These are phyloP conservation scores for Atherinomorus stipes DNA, from an alignment of 2,113 vertebrate species.

Conservation along the genomic window DNA sequence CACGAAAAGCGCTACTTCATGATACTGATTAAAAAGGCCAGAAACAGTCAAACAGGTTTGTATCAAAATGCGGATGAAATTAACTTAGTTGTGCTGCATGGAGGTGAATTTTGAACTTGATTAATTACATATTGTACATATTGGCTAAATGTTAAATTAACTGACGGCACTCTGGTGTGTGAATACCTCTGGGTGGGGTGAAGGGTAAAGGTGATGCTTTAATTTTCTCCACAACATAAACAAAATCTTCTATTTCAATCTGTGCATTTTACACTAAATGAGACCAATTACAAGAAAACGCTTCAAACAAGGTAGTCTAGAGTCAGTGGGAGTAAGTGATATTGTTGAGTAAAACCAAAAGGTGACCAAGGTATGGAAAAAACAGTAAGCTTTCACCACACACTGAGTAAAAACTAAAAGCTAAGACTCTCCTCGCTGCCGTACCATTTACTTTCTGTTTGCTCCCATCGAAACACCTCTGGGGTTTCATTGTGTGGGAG, in stretches of 20 bases:
- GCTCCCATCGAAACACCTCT: slow-evolving; percentile 61
- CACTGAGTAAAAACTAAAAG: slow-evolving; percentile 1
- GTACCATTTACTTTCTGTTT: slow-evolving; percentile 60
- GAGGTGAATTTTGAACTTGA: not conserved
- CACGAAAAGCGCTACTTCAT: not conserved
- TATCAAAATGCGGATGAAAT: not conserved
- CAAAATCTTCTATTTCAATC: slow-evolving; percentile 36
- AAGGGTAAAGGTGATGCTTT: not conserved
- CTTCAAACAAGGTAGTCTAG: slow-evolving; percentile 45
- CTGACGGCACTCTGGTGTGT: not conserved
- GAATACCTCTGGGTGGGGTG: not conserved
- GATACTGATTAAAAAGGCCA: not conserved
- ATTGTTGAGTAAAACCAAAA: slow-evolving; percentile 77
- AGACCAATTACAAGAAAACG: slow-evolving; percentile 82
- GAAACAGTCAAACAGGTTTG: fast-evolving
- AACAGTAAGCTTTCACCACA: slow-evolving; percentile 63
- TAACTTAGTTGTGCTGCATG: not conserved
- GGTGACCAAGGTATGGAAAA: slow-evolving; percentile 76
- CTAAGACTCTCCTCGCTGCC: slow-evolving; percentile 6
- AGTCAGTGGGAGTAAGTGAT: slow-evolving; percentile 70
- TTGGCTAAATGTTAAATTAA: not conserved
- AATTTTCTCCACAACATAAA: not conserved
- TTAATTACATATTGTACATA: not conserved
- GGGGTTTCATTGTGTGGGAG: slow-evolving; percentile 72
- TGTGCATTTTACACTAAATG: slow-evolving; percentile 80